A percentile compares a stretch with the other conserved stretches of the same genome.
These are phyloP conservation scores for Ceratina japonica DNA, from an alignment of 1,140 invertebrate genomes.

Conservation along the genomic window DNA sequence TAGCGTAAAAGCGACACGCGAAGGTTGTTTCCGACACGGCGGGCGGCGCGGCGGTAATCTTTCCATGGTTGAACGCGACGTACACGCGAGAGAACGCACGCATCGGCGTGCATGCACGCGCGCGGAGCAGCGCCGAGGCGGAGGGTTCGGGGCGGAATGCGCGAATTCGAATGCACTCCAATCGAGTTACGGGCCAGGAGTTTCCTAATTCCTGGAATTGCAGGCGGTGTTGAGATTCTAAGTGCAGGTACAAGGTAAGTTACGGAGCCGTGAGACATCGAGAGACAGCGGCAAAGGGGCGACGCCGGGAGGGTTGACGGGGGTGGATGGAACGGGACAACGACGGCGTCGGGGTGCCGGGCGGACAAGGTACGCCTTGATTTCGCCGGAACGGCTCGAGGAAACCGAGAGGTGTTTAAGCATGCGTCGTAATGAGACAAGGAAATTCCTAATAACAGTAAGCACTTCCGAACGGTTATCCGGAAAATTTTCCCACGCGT, in stretches of 20 bases:
- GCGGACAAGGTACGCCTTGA: conserved; percentile 33
- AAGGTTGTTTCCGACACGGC: no score
- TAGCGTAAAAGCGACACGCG: no score
- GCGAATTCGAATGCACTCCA: conserved; percentile 50
- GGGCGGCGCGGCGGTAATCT: no score
- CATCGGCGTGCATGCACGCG: conserved; percentile 27
- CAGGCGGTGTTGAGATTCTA: conserved; percentile 45
- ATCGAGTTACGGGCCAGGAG: conserved; percentile 49
- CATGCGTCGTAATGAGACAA: conserved; percentile 48
- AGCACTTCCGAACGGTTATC: conserved; percentile 2
- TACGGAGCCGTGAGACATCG: conserved; percentile 33
- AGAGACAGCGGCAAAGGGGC: not conserved
- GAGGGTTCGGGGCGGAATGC: not conserved
- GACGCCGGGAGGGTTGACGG: not conserved
- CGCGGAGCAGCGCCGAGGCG: not conserved
- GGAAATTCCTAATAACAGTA: conserved; percentile 46
- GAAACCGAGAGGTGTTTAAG: conserved; percentile 51
- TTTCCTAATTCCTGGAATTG: conserved; percentile 52
- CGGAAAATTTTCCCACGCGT: conserved; percentile 24
- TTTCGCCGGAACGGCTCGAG: conserved; percentile 38
- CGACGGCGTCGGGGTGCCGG: not conserved
- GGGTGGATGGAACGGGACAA: not conserved
- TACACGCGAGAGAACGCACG: conserved; percentile 12
- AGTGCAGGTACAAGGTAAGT: conserved; percentile 44
- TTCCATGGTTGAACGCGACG: no score